Percentiles rank a stretch among this genome's conserved stretches.
phyloP scores from a whole-genome alignment of 1,140 invertebrate genomes.

The Melipona quadrifasciata region DNA sequence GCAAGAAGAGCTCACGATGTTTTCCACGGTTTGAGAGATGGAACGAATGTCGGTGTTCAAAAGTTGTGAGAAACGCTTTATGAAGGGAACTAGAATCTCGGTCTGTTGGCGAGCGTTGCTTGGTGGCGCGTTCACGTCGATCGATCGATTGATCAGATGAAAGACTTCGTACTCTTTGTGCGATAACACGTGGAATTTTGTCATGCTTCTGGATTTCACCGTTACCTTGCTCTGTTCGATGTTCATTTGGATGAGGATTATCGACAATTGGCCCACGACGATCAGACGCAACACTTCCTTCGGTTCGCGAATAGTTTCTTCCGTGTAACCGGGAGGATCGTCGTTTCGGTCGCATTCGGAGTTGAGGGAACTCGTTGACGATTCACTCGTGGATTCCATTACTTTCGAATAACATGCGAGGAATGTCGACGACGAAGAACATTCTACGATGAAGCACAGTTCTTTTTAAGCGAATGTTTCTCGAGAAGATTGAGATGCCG shows the following conservation, averaged over 20 bases:
- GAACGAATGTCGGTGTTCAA: neutral
- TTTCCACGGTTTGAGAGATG: neutral
- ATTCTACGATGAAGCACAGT: neutral
- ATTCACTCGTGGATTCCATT: neutral
- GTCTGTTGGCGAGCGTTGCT: too few species aligned
- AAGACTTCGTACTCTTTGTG: accelerated
- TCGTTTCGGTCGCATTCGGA: too few species aligned
- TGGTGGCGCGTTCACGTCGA: too few species aligned
- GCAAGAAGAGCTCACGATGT: neutral
- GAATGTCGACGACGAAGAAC: neutral
- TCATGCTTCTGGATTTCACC: too few species aligned
- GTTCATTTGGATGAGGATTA: neutral
- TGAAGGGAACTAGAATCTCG: neutral
- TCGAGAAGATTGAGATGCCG: too few species aligned
- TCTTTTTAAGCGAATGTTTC: too few species aligned
- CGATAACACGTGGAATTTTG: neutral
- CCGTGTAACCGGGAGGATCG: too few species aligned
- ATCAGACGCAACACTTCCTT: neutral
- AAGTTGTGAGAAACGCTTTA: neutral
- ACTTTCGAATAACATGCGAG: neutral
- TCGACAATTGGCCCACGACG: neutral
- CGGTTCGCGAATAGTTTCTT: too few species aligned
- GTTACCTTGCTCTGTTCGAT: too few species aligned
- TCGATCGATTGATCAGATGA: neutral
- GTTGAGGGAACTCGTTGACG: too few species aligned